These are phyloP conservation scores for Verasper variegatus DNA, from an alignment of 2,113 vertebrate species.

Conservation along the genomic window DNA sequence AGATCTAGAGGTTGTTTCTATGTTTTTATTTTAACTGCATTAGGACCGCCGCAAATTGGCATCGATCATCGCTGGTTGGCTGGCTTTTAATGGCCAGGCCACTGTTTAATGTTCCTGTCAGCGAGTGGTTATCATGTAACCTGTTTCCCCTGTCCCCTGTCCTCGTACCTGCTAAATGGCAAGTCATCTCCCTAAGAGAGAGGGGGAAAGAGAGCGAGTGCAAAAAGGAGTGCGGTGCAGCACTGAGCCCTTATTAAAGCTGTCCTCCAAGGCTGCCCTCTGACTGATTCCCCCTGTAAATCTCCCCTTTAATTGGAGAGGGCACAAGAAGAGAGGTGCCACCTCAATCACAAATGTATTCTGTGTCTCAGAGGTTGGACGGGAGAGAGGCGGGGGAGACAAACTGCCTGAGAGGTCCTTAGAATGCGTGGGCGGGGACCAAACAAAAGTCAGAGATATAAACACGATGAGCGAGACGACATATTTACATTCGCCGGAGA, in stretches of 20 bases:
- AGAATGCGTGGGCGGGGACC: slow-evolving; percentile 36
- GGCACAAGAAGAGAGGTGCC: slow-evolving; percentile 69
- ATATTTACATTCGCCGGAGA: slow-evolving; percentile 67
- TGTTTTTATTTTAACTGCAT: slow-evolving; percentile 46
- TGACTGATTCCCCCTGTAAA: slow-evolving; percentile 81
- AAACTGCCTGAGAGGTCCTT: slow-evolving; percentile 10
- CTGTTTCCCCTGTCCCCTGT: slow-evolving; percentile 62
- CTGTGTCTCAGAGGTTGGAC: slow-evolving; percentile 42
- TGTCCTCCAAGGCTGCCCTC: slow-evolving; percentile 77
- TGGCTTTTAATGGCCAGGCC: slow-evolving; percentile 53
- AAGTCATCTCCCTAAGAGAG: slow-evolving; percentile 49
- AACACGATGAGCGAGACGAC: slow-evolving; percentile 53
- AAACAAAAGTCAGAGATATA: slow-evolving; percentile 59
- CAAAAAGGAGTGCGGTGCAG: slow-evolving; percentile 57
- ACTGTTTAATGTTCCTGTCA: slow-evolving; percentile 63
- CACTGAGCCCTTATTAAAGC: slow-evolving; percentile 77
- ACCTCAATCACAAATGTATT: slow-evolving; percentile 68
- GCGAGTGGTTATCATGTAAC: slow-evolving; percentile 60
- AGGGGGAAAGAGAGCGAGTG: slow-evolving; percentile 44
- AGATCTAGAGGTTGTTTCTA: slow-evolving; percentile 46
- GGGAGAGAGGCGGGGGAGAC: slow-evolving; percentile 11
- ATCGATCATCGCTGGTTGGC: slow-evolving; percentile 55
- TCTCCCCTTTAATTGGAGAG: slow-evolving; percentile 83
- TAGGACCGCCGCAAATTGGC: slow-evolving; percentile 39
- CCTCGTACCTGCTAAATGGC: slow-evolving; percentile 65